These are phyloP conservation scores for Melanotaenia maccullochi DNA, from an alignment of 2,797 vertebrate genomes.

Conservation along the genomic window DNA sequence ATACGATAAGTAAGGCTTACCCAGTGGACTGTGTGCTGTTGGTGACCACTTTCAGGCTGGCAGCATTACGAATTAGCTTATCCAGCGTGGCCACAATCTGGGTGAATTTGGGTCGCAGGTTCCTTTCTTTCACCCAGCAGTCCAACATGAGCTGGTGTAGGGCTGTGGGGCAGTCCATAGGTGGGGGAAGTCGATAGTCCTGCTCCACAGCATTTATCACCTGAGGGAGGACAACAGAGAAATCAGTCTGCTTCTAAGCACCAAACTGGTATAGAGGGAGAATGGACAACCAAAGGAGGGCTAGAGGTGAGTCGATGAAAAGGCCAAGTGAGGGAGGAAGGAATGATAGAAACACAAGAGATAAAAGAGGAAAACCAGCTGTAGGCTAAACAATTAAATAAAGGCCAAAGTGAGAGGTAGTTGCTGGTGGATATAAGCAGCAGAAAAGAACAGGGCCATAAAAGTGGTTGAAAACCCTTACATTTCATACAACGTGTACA, in stretches of 20 bases:
- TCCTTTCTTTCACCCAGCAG: constrained; percentile 98
- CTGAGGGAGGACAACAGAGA: constrained; percentile 70
- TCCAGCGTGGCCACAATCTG: constrained; percentile 98
- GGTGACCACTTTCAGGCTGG: constrained; percentile 97
- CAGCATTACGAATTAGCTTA: constrained; percentile 98
- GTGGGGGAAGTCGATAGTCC: constrained; percentile 96
- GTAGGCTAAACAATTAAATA: constrained; percentile 18
- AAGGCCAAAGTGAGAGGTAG: constrained; percentile 5
- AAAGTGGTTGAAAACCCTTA: constrained; percentile 8
- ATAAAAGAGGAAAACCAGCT: constrained; percentile 20
- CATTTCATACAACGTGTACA: background rate
- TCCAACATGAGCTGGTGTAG: constrained; percentile 99
- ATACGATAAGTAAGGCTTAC: constrained; percentile 75
- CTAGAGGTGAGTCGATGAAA: constrained; percentile 25
- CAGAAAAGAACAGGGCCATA: background rate
- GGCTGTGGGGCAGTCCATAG: constrained; percentile 98
- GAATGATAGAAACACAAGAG: constrained; percentile 14
- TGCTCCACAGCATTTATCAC: constrained; percentile 99
- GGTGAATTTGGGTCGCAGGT: constrained; percentile 96
- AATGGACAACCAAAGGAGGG: background rate
- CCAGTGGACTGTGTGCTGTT: constrained; percentile 93
- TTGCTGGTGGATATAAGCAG: constrained; percentile 3
- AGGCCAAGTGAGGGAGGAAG: constrained; percentile 22
- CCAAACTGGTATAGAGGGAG: background rate
- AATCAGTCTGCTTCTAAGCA: constrained; percentile 35